Evolutionary conservation across 2,888 invertebrate genomes (phyloP), one percentile per base, ranked within the genome.

Genomic region (Ypsolopha sequella): DNA sequence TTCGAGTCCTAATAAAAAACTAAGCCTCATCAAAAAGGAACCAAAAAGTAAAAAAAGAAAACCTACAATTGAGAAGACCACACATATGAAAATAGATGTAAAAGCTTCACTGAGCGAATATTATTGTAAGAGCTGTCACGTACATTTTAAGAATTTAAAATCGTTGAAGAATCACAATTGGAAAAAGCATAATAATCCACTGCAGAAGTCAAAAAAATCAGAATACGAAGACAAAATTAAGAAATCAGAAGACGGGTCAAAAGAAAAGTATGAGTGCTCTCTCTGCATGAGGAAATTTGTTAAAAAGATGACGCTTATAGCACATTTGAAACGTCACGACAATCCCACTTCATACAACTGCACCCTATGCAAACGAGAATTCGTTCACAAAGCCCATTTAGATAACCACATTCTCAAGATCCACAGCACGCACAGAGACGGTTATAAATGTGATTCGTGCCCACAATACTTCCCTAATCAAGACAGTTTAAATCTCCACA

Each of bases 301-400:
- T 39, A 71, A 68, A 4, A 74, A 80, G 56, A 60, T 65, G 24
- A 71, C 79, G 1, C 60, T 76, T n/a, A 56, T 65, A 0, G 58
- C 64, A 14, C 84, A 84, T 57, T 64, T 82, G 54, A 73, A 66
- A 7, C 82, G 80, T 7, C 67, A 75, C 48, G 57, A 63, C n/a
- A 68, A 63, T 0, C 65, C 71, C 6, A 57, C 69, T 0, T 74
- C 70, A 54, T 74, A 68, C 11, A 58, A 63, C 2, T 82, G 87
- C 53, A 63, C 66, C 7, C 69, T 70, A 41, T 82, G 88, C 54
- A 78, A 84, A 56, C 58, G 87, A 34, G 89, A 89, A 33, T 90
- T 90, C 53, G 86, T 88, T n/a, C 87, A 89, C 36, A 74, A 81
- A 54, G 85, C 87, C 0, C 88, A 85, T 55, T 68, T 90, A 47